phyloP scores from a whole-genome alignment of 2,113 vertebrate genomes.

The Falco punctatus region DNA sequence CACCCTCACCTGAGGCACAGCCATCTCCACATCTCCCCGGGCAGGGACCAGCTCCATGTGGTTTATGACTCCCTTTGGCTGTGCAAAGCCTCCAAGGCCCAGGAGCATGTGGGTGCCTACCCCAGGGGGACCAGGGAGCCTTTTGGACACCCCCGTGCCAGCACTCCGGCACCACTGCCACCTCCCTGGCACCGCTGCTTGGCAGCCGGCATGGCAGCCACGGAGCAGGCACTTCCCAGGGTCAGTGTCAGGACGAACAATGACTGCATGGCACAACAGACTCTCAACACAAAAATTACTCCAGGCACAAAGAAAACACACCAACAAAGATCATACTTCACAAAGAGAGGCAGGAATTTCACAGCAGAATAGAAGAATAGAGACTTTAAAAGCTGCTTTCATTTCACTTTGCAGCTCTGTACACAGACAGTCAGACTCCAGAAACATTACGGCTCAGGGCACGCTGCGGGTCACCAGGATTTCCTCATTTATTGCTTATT shows the following conservation, averaged over 20 bases:
- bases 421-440: neutral
- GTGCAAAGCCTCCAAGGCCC: accelerated
- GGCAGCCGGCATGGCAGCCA: neutral
- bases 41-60: neutral
- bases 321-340: conserved; percentile 55
- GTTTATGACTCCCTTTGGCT: no score
- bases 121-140: accelerated
- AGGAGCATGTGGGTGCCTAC: neutral
- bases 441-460: conserved; percentile 37
- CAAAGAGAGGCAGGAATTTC: conserved; percentile 54
- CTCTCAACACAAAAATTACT: conserved; percentile 53
- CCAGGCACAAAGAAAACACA: conserved; percentile 66
- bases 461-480: conserved; percentile 46
- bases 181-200: neutral
- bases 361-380: conserved; percentile 42
- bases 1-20: neutral
- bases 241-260: neutral
- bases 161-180: accelerated
- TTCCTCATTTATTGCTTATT: conserved; percentile 64
- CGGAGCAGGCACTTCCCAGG: neutral
- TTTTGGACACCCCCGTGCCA: accelerated
- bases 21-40: neutral
- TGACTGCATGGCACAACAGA: neutral
- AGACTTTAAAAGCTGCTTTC: conserved; percentile 62
- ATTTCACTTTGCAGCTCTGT: conserved; percentile 25